Base-by-base conservation (phyloP, 2,888 invertebrate genomes). In the Parnassius mnemosyne region DNA sequence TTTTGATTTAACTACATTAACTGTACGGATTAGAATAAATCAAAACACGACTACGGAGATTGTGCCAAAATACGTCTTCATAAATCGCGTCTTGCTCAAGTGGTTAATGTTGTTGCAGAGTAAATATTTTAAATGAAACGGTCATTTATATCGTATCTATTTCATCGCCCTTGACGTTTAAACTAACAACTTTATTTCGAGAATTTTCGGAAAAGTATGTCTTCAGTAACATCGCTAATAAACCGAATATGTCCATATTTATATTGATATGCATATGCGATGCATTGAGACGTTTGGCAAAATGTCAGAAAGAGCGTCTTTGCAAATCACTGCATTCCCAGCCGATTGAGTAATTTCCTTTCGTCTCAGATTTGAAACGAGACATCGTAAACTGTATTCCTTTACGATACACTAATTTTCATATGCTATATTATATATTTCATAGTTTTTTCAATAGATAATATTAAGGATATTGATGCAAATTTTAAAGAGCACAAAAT, bases 251-350 rank as follows among this genome's bases (percentile, higher is more conserved):
- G 47, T 44, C 52, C 47, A 52, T 16, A 60, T 63, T 57, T 55
- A 57, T 53, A 65, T 44, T 12, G 41, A 43, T 55, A 52, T 42
- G 53, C 55, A 54, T 52, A 52, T 16, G 9, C 49, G 41, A 42
- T 47, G 41, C 51, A 52, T 51, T 46, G 10, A 54, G 58, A 63
- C 54, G 41, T 67, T 75, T 76, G 76, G 74, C 77, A 72, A 67
- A 66, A 49, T 71, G 70, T 68, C 76, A 74, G 68, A 60, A 63
- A 53, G 16, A 50, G 20, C 52, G 56, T 64, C 65, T 69, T 66
- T 68, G 64, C 64, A 65, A 68, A 69, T 68, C 65, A 61, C 62
- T 73, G 70, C 74, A 74, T 76, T 75, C 73, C 62, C 73, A 68
- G 72, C 68, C 71, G 67, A 64, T 70, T 65, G 55, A 62, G 69